Conservation (phyloP, 2,888 invertebrate species). For the Cephus pulcher region DNA sequence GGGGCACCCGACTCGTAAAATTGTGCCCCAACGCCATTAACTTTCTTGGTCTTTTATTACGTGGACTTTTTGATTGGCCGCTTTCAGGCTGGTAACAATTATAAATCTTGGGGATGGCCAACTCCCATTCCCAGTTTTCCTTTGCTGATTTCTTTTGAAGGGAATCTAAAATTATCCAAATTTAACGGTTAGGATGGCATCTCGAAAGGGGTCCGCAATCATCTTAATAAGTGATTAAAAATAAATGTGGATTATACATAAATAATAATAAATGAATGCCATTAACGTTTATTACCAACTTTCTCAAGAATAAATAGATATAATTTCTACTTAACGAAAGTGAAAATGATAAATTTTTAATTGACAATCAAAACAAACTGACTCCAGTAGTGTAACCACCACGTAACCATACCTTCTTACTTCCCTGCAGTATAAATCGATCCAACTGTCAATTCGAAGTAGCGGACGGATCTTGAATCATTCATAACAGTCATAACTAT, state of each 20-base stretch:
- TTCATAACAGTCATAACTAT: not conserved
- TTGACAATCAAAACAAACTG: not conserved
- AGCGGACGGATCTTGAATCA: not conserved
- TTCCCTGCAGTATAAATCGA: not conserved
- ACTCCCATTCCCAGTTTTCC: not conserved
- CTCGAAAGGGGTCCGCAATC: not conserved
- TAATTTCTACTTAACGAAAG: not conserved
- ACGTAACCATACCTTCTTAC: not conserved
- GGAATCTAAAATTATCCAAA: not conserved
- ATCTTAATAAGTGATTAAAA: not conserved
- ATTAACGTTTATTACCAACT: not conserved
- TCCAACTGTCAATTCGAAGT: not conserved
- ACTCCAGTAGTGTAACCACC: not conserved
- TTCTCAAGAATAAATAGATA: not conserved
- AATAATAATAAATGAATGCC: not conserved
- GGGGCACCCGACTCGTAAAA: slow-evolving; percentile 19
- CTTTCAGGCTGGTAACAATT: slow-evolving; percentile 24
- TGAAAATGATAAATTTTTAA: not conserved
- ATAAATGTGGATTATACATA: not conserved
- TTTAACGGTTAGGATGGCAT: not conserved
- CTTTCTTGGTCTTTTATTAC: slow-evolving; percentile 37
- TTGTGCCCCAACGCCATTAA: slow-evolving; percentile 35
- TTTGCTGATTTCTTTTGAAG: not conserved
- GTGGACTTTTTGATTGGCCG: slow-evolving; percentile 9
- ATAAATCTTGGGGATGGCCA: slow-evolving; percentile 24